Evolutionary conservation across 2,888 invertebrate genomes (phyloP), one percentile per base, ranked within the genome.

Genomic region (Erpobdella octoculata): DNA sequence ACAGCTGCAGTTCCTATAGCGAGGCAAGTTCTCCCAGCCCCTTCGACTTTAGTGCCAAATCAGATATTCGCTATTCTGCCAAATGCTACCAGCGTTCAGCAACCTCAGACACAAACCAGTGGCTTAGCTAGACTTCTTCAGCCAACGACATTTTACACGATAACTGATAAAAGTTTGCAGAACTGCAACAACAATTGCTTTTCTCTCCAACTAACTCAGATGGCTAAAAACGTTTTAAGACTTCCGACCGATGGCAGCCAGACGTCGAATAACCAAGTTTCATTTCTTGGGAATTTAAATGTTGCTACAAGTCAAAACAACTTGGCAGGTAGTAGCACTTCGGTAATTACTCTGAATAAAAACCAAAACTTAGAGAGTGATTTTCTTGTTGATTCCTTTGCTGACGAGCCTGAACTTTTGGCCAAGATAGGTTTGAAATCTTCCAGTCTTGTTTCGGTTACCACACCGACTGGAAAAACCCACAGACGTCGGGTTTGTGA

Each of bases 341-440:
- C 12, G 15, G 31, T 62, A 3, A 35, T 62, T 21, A 35, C 62
- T 2, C 35, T 35, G 9, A 62, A 62, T 15, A 41, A 72, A 33
- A 73, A 74, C 18, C 68, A 37, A 46, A 68, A 73, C 21, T 74
- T 74, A 25, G 76, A 76, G 48, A 74, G 73, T 12, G 77, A 77
- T 70, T 77, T 72, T 71, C 74, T 77, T 72, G 71, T 77, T 25
- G 77, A 77, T 70, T 70, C 75, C 46, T 69, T 77, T 18, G 41
- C 67, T 0, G 48, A 38, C 21, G 53, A 53, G 21, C 53, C 53
- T 28, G 53, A 53, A 53, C 53, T 53, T n/a, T 28, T 53, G 53
- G 28, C 53, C 5, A 53, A 53, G 53, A 53, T 53, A 21, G 53
- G 53, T 28, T 28, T 53, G 9, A 67, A 67, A 28, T 28, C 25